Conservation (phyloP, 2,113 vertebrate species). For the Nestor notabilis region DNA sequence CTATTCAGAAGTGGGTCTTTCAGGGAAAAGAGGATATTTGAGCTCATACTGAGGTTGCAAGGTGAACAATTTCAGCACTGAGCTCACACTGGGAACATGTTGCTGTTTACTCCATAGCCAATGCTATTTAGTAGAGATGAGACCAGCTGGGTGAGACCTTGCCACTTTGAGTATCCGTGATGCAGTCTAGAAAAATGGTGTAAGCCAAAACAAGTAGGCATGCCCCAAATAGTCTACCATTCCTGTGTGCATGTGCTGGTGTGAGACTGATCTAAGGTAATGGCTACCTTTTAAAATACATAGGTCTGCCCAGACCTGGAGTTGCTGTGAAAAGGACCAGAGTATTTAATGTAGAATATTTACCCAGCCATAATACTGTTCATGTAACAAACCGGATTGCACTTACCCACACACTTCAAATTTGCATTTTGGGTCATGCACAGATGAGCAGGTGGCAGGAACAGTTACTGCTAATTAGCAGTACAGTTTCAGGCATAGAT, state of each 20-base stretch:
- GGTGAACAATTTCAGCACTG: not conserved
- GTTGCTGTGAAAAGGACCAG: not conserved
- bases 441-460: not conserved
- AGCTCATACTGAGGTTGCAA: not conserved
- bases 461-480: not conserved
- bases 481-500: not conserved
- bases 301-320: not conserved
- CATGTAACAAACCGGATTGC: not conserved
- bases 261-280: not conserved
- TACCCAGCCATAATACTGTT: not conserved
- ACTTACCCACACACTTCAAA: not conserved
- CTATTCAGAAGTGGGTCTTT: not conserved
- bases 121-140: not conserved
- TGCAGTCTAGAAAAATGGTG: not conserved
- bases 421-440: not conserved
- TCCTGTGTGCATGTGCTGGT: not conserved
- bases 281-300: not conserved
- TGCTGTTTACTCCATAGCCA: not conserved
- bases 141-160: not conserved
- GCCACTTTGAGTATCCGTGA: not conserved
- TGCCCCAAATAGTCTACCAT: not conserved
- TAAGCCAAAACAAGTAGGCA: not conserved
- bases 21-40: not conserved
- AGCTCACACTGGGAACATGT: not conserved
- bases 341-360: not conserved